Conservation (phyloP, 1,140 invertebrate species). For the Globodera rostochiensis region DNA sequence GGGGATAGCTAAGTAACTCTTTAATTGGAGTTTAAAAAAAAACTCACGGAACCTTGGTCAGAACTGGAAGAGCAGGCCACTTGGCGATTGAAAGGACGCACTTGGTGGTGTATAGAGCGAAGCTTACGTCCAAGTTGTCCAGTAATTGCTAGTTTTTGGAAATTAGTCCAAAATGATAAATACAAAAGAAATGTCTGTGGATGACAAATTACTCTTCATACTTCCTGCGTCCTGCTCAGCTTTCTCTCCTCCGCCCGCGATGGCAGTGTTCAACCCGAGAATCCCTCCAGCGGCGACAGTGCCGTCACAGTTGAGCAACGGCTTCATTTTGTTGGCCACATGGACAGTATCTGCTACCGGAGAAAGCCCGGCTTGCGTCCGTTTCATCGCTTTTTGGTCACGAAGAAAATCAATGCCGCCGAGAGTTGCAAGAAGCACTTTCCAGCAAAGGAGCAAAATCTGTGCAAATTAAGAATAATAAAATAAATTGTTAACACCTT, state of each 20-base stretch:
- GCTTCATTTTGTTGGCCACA: conserved; percentile 50
- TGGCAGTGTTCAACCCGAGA: not conserved
- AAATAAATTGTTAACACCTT: conserved; percentile 43
- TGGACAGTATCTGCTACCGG: conserved; percentile 60
- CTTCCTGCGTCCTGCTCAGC: not conserved
- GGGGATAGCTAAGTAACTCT: not conserved
- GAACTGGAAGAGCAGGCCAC: conserved; percentile 23
- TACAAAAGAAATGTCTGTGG: not conserved
- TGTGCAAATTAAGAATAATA: conserved; percentile 28
- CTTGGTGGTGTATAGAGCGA: not conserved
- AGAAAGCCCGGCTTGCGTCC: conserved; percentile 38
- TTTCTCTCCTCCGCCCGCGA: not conserved
- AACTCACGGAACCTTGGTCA: not conserved
- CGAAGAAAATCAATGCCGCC: conserved; percentile 55
- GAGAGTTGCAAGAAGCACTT: conserved; percentile 54
- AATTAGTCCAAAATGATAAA: not conserved
- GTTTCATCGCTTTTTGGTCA: conserved; percentile 44
- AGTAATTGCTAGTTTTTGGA: not conserved
- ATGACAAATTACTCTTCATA: not conserved
- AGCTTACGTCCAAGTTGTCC: conserved; percentile 18
- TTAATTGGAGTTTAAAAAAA: not conserved
- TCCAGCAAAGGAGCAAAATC: conserved; percentile 59
- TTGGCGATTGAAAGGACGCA: conserved; percentile 25
- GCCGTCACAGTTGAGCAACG: conserved; percentile 25
- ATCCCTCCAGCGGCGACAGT: conserved; percentile 3